phyloP scores from a whole-genome alignment of 2,888 invertebrate genomes.

The Gymnocheta viridis region DNA sequence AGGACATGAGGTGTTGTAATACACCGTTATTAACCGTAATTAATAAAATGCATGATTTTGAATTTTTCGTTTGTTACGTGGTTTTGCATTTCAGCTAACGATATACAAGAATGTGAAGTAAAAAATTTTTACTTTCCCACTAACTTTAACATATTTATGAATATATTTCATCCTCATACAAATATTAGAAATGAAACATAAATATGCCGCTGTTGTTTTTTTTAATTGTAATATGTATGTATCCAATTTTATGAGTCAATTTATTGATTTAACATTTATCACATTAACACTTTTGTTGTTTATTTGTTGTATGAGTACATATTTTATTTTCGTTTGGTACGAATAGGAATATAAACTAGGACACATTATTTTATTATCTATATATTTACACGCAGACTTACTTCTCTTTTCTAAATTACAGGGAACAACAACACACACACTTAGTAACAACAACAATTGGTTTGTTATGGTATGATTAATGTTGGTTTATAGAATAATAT shows the following conservation, averaged over 20 bases:
- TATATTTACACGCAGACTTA: background rate
- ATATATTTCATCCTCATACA: background rate
- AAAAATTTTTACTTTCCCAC: background rate
- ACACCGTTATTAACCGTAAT: no score
- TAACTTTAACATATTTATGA: background rate
- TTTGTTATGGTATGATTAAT: conserved; percentile 36
- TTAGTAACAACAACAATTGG: conserved; percentile 24
- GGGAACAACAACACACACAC: conserved; percentile 26
- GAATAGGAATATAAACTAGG: conserved; percentile 30
- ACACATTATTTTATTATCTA: conserved; percentile 29
- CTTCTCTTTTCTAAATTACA: conserved; percentile 24
- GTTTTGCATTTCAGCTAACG: no score
- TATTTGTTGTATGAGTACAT: background rate
- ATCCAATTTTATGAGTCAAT: conserved; percentile 18
- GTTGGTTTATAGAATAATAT: conserved; percentile 41
- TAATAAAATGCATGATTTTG: no score
- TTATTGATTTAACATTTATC: conserved; percentile 65
- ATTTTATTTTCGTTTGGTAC: conserved; percentile 4
- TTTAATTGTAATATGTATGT: background rate
- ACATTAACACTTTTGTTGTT: conserved; percentile 58
- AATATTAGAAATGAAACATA: background rate
- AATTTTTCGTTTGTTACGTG: no score
- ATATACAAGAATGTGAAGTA: background rate
- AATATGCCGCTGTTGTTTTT: background rate
- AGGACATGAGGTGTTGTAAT: no score